phyloP scores from a whole-genome alignment of 2,888 invertebrate species.

The Caenorhabditis plicata region DNA sequence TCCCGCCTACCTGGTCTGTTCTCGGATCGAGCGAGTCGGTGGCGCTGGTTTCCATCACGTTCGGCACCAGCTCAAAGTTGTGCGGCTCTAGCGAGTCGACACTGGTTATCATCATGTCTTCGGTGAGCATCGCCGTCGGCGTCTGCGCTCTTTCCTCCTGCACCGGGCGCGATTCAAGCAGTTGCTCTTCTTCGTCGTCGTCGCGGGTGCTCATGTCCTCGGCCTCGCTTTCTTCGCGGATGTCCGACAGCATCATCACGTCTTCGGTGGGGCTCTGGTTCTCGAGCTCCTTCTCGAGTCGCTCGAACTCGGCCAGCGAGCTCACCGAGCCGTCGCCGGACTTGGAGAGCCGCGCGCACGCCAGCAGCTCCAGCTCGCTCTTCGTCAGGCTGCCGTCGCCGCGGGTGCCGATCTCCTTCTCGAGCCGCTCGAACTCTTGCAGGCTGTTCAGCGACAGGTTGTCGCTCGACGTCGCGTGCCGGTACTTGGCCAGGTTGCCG shows the following conservation, averaged over 20 bases:
- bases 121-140: slow-evolving; percentile 30
- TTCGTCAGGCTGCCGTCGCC: slow-evolving; percentile 54
- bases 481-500: slow-evolving; percentile 46
- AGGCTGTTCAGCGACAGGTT: slow-evolving; percentile 55
- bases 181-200: slow-evolving; percentile 56
- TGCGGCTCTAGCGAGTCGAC: slow-evolving; percentile 37
- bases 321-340: slow-evolving; percentile 55
- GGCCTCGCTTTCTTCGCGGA: slow-evolving; percentile 62
- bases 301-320: slow-evolving; percentile 62
- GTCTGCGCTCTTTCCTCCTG: slow-evolving; percentile 34
- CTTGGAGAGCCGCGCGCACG: slow-evolving; percentile 24
- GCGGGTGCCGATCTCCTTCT: slow-evolving; percentile 48
- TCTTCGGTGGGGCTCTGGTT: slow-evolving; percentile 48
- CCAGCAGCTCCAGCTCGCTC: slow-evolving; percentile 54
- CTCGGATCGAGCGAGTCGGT: slow-evolving; percentile 50
- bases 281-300: slow-evolving; percentile 57
- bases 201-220: slow-evolving; percentile 64
- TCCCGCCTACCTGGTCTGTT: too few relatives aligned
- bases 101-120: too few relatives aligned
- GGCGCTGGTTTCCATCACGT: slow-evolving; percentile 42
- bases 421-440: slow-evolving; percentile 64
- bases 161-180: slow-evolving; percentile 33
- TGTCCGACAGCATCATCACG: slow-evolving; percentile 64
- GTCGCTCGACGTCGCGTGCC: slow-evolving; percentile 50
- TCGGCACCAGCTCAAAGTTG: slow-evolving; percentile 9